A percentile compares a stretch with the other conserved stretches of the same genome.
phyloP scores from a whole-genome alignment of 2,888 invertebrate species.

The Luperina testacea region DNA sequence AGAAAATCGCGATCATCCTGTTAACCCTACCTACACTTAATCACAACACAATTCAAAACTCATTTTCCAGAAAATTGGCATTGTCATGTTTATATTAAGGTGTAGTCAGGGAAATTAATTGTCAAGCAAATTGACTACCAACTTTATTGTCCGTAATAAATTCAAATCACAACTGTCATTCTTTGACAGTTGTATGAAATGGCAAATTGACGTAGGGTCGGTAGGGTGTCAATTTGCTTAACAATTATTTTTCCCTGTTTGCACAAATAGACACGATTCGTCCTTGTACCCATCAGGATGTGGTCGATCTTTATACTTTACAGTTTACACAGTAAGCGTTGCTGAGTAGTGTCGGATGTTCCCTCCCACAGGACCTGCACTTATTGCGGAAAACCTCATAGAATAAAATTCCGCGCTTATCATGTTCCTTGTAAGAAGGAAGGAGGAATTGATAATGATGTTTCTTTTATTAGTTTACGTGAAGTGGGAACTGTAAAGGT shows the following conservation, averaged over 20 bases:
- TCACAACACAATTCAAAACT: slow-evolving; percentile 9
- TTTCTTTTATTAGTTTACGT: slow-evolving; percentile 65
- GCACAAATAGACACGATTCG: slow-evolving; percentile 59
- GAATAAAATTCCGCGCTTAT: slow-evolving; percentile 71
- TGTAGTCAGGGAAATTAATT: background rate
- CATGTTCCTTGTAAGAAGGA: slow-evolving; percentile 69
- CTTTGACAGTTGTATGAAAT: background rate
- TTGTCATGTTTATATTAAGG: slow-evolving; percentile 30
- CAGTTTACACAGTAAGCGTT: slow-evolving; percentile 72
- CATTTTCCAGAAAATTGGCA: slow-evolving; percentile 31
- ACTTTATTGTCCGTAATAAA: background rate
- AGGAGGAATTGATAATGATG: slow-evolving; percentile 68
- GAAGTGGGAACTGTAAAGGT: slow-evolving; percentile 11
- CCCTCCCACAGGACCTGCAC: slow-evolving; percentile 76
- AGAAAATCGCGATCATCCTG: background rate
- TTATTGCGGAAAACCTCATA: slow-evolving; percentile 84
- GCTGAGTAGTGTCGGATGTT: slow-evolving; percentile 77
- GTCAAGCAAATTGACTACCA: background rate
- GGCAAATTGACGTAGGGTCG: background rate
- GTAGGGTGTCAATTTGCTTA: background rate
- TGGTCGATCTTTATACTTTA: slow-evolving; percentile 79
- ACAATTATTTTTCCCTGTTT: background rate
- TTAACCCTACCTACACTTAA: slow-evolving; percentile 21
- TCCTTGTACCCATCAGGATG: slow-evolving; percentile 86
- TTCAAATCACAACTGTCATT: background rate